A percentile compares a stretch with the other conserved stretches of the same genome.
phyloP scores from a whole-genome alignment of 2,113 vertebrate species.

The Scophthalmus maximus region DNA sequence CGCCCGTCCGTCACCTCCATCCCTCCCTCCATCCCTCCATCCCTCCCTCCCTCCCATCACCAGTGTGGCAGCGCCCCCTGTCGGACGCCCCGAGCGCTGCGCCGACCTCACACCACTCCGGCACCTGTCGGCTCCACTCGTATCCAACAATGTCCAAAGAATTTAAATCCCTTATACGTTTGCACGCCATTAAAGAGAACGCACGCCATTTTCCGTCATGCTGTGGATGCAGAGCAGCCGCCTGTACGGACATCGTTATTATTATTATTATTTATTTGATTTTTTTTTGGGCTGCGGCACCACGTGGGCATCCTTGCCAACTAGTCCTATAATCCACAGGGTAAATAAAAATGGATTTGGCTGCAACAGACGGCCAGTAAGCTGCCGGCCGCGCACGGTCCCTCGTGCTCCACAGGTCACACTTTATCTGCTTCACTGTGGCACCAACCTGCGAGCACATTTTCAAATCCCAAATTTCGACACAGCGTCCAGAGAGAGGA shows the following conservation, averaged over 20 bases:
- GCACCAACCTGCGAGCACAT: too few relatives aligned
- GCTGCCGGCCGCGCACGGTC: conserved; percentile 53
- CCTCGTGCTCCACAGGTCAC: conserved; percentile 8
- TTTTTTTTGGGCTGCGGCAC: conserved; percentile 22
- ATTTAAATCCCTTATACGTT: background rate
- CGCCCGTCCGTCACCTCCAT: too few relatives aligned
- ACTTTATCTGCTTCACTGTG: too few relatives aligned
- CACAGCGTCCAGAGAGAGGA: too few relatives aligned
- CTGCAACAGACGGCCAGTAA: conserved; percentile 56
- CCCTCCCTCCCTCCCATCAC: conserved; percentile 27
- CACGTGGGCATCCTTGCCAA: conserved; percentile 34
- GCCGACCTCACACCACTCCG: background rate
- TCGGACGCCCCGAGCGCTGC: conserved; percentile 20
- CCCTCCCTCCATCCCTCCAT: too few relatives aligned
- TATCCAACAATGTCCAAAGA: background rate
- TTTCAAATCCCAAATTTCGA: too few relatives aligned
- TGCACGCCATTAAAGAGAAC: background rate
- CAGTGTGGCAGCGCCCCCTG: conserved; percentile 66
- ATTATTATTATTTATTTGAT: too few relatives aligned
- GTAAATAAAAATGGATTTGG: conserved; percentile 76
- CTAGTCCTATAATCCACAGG: conserved; percentile 61
- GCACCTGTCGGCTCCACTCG: background rate
- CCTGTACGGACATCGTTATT: conserved; percentile 47
- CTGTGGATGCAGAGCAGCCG: conserved; percentile 30
- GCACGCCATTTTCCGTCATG: background rate